A percentile compares a stretch with the other conserved stretches of the same genome.
phyloP scores from a whole-genome alignment of 2,797 vertebrate genomes.

The Characodon lateralis region DNA sequence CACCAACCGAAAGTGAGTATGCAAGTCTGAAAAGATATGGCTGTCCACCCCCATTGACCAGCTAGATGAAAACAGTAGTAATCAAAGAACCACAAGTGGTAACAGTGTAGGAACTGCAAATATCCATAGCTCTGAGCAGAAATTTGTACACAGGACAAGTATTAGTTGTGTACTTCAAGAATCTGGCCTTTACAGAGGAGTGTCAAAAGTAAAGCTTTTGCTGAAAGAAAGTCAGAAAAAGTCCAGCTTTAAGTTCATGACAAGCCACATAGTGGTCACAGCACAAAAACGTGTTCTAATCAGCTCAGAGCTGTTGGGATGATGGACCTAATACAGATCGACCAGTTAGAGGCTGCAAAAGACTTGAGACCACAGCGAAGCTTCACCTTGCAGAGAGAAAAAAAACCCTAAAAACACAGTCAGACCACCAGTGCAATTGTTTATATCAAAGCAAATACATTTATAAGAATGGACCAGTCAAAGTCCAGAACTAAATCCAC shows the following conservation, averaged over 20 bases:
- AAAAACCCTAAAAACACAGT: background rate
- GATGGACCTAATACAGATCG: background rate
- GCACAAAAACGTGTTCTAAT: background rate
- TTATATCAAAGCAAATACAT: background rate
- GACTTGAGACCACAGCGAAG: background rate
- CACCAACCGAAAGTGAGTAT: background rate
- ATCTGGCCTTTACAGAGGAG: background rate
- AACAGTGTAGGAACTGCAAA: background rate
- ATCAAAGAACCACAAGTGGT: background rate
- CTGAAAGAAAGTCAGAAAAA: background rate
- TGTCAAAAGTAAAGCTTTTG: background rate
- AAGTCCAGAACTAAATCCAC: background rate
- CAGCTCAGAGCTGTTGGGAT: background rate
- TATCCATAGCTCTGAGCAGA: background rate
- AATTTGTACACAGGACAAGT: background rate
- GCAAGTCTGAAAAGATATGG: background rate
- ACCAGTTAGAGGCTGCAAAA: background rate
- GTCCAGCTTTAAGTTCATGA: background rate
- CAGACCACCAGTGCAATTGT: no score
- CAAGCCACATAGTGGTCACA: background rate
- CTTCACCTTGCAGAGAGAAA: background rate
- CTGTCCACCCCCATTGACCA: background rate
- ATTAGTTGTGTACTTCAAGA: background rate
- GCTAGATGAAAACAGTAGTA: background rate
- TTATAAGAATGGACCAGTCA: background rate